phyloP scores from a whole-genome alignment of 2,888 invertebrate genomes.

The Drosophila percnosoma region DNA sequence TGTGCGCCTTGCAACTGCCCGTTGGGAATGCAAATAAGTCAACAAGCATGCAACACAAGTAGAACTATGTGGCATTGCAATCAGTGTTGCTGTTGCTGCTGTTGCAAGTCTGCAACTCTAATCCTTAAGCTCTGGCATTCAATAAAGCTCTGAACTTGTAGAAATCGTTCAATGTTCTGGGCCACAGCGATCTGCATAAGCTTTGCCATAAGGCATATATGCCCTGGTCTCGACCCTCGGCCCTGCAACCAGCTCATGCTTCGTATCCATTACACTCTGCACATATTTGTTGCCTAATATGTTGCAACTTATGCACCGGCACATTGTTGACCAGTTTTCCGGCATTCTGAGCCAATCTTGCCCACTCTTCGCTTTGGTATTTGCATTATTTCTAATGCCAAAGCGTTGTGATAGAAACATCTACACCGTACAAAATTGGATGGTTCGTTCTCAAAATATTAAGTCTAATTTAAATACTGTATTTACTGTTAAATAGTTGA shows the following conservation, averaged over 20 bases:
- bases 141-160: conserved; percentile 16
- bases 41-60: conserved; percentile 14
- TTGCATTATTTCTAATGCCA: conserved; percentile 66
- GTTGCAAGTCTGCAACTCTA: conserved; percentile 12
- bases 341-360: conserved; percentile 31
- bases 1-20: conserved; percentile 20
- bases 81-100: conserved; percentile 4
- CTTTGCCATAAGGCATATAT: conserved; percentile 5
- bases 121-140: conserved; percentile 30
- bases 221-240: not conserved
- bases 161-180: conserved; percentile 26
- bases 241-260: not conserved
- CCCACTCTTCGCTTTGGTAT: conserved; percentile 16
- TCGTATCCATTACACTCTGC: conserved; percentile 38
- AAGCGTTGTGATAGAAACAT: conserved; percentile 71
- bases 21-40: conserved; percentile 57
- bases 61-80: conserved; percentile 35
- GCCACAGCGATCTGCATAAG: conserved; percentile 44
- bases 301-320: conserved; percentile 68
- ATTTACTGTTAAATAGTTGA: not conserved
- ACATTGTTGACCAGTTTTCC: conserved; percentile 72
- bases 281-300: conserved; percentile 76
- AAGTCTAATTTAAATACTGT: not conserved
- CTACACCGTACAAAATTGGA: conserved; percentile 6
- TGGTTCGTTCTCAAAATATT: not conserved